These are phyloP conservation scores for Tachuris rubrigastra DNA, from an alignment of 2,113 vertebrate species.

Conservation along the genomic window DNA sequence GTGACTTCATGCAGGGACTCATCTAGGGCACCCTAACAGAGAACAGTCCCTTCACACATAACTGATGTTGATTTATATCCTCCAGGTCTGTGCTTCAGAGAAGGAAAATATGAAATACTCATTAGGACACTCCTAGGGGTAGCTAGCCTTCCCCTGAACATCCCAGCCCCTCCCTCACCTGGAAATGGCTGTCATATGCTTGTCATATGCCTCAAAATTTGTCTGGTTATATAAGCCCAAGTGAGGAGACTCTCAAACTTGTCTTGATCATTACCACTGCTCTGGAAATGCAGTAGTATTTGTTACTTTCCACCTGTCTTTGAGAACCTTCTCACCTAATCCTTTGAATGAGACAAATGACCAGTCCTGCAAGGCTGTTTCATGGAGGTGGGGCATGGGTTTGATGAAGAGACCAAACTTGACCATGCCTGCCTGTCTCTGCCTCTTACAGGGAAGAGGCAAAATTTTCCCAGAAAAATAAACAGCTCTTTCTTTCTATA, in stretches of 20 bases:
- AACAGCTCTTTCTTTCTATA: fast-evolving
- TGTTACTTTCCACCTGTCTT: neutral
- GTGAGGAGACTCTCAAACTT: neutral
- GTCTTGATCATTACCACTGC: neutral
- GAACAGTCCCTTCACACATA: fast-evolving
- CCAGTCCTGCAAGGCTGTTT: neutral
- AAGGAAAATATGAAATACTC: neutral
- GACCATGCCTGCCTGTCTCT: neutral
- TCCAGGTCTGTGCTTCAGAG: neutral
- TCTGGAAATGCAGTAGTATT: neutral
- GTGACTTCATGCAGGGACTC: neutral
- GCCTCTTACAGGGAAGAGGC: neutral
- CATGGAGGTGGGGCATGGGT: fast-evolving
- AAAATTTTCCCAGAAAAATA: neutral
- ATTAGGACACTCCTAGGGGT: neutral
- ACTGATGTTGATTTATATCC: neutral
- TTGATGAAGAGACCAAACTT: neutral
- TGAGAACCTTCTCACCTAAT: fast-evolving
- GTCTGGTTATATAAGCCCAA: neutral
- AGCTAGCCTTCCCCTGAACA: neutral
- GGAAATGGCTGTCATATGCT: fast-evolving
- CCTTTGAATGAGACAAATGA: neutral
- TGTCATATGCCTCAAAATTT: neutral
- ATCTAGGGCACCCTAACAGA: fast-evolving
- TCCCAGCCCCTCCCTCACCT: fast-evolving